Evolutionary conservation across 2,888 invertebrate genomes (phyloP), one percentile per base, ranked within the genome.

Genomic region (Odontomyia ornata): DNA sequence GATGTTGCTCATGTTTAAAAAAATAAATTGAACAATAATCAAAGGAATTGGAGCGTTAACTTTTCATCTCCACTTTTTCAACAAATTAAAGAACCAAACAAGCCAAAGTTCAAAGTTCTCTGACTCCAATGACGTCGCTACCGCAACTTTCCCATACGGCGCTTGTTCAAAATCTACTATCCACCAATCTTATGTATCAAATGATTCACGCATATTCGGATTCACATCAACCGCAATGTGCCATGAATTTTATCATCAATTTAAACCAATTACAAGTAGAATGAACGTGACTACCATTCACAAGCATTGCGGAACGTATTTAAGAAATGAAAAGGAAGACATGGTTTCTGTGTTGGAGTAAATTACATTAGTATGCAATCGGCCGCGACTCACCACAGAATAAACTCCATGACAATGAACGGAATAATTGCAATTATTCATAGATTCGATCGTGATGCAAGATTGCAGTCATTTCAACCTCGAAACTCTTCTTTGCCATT

Each of bases 161-260:
- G 36, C 36, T 9, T 36, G 36, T 5, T n/a, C n/a, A 36, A 5
- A 36, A 36, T 36, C 36, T 36, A 9, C 36, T 4, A 52, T n/a
- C 15, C 52, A 52, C 7, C 52, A 52, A 52, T 15, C 52, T n/a
- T 15, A 52, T 52, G 3, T 52, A 13, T 52, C 3, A 52, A 52
- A 52, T 52, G 52, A 52, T 18, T 52, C 52, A 52, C 52, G n/a
- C 52, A 15, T 15, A 15, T 9, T 36, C 36, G 36, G 4, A 52
- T 52, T 52, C 7, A 52, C n/a, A n/a, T 18, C 52, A 15, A 4
- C n/a, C n/a, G 13, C 5, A 9, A 52, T 52, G n/a, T 18, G 52
- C 52, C 52, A 52, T 52, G 52, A 52, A 52, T 52, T 52, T 52
- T 52, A 52, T 52, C 18, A 52, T 52, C 52, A 52, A 52, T 52